Evolutionary conservation across 2,888 invertebrate species (phyloP).

Genomic region (Stenolophus ochropezus): DNA sequence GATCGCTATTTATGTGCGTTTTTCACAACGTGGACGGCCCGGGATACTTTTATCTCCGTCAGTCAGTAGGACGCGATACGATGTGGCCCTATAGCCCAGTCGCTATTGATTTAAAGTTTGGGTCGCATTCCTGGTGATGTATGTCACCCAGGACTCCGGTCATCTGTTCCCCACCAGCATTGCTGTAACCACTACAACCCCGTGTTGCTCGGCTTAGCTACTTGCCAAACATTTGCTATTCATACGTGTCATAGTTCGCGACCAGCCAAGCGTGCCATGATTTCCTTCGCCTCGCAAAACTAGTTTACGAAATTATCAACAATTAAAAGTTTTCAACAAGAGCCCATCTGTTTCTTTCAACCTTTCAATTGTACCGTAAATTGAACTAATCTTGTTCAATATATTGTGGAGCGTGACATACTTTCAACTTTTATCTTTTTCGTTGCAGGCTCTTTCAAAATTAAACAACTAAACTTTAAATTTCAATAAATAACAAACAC

Average conservation of each 20-base stretch:
- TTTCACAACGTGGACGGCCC: conserved; percentile 68
- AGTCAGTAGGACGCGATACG: conserved; percentile 67
- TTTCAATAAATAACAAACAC: no score
- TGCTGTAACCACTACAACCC: neutral
- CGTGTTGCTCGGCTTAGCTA: neutral
- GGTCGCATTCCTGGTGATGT: conserved; percentile 71
- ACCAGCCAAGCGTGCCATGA: conserved; percentile 17
- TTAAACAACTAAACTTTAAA: no score
- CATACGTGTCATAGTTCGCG: conserved; percentile 19
- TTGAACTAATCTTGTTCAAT: no score
- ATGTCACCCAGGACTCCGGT: conserved; percentile 69
- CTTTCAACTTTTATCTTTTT: no score
- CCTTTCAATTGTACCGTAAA: neutral
- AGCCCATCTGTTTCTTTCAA: conserved; percentile 60
- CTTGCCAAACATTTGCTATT: conserved; percentile 19
- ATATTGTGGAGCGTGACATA: no score
- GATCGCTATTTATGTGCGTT: conserved; percentile 67
- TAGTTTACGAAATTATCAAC: conserved; percentile 68
- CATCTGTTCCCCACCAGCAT: conserved; percentile 67
- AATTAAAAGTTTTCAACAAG: conserved; percentile 70
- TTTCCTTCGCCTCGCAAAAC: conserved; percentile 24
- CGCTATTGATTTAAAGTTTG: conserved; percentile 72
- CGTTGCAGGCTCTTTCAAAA: no score
- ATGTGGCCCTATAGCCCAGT: conserved; percentile 61
- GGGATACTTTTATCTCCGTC: conserved; percentile 70